Evolutionary conservation across 2,888 invertebrate species (phyloP), one percentile per base, ranked within the genome.

Genomic region (Lasioglossum pauxillum): DNA sequence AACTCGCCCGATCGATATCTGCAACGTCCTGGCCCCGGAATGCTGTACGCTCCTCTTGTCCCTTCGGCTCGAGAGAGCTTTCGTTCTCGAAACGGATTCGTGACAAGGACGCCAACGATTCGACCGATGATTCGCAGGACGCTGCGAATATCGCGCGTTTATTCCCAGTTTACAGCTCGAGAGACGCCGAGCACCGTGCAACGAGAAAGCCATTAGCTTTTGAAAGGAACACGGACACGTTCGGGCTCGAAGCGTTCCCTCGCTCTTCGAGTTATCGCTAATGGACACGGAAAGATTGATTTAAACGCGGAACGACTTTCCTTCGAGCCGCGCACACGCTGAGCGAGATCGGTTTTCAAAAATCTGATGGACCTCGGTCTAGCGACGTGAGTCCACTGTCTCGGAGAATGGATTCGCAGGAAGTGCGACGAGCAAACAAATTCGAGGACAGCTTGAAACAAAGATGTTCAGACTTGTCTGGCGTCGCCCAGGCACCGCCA

Each of bases 1-100:
- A 82, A 86, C 78, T 78, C 85, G 72, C 53, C 23, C 67, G 83
- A 85, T 87, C 82, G 80, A 73, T 86, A 85, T 82, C 77, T 46
- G 44, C 77, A 60, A 80, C 67, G 75, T 53, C 41, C 38, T 38
- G 72, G 41, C 44, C 27, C 35, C 46, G 27, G 46, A 46, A 72
- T 35, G 75, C 78, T 23, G 74, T 57, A 53, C 80, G 57, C 44
- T 49, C 67, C 67, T 38, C 35, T 74, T 83, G 74, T 8, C 67
- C 35, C n/a, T 79, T 44, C 77, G 16, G 41, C 49, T 67, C 67
- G 35, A 16, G 67, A 16, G 67, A 27, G 27, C 57, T 81, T 81
- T 76, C 69, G 19, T 72, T 64, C 49, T 74, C 74, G 82, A 69
- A 73, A 38, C 16, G 31, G 80, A 82, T 80, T 57, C 80, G 38